Base-by-base conservation (phyloP, 2,113 vertebrate species). In the Seriola rivoliana region DNA sequence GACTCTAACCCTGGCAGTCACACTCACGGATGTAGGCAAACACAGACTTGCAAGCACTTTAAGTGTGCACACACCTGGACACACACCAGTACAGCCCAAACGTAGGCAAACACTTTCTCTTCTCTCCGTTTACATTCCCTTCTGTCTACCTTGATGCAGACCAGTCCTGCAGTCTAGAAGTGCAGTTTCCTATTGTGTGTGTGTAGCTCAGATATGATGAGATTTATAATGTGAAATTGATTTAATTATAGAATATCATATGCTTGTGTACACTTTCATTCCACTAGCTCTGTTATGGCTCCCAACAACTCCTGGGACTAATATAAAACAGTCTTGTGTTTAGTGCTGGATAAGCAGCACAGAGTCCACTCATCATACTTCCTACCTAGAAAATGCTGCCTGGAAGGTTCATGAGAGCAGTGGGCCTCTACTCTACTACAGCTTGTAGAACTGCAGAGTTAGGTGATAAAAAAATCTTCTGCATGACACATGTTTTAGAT, bases 111-210 rank as follows among this genome's bases (percentile, higher is more conserved):
- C 58, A 13, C 74, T 71, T 14, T 16, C 29, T 84, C 42, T 40
- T 46, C 52, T 46, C 62, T 77, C 32, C 44, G 88, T 91, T 91
- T 91, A 91, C 88, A 91, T 92, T 91, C 80, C 69, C 63, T 57
- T 57, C 52, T 71, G 80, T 60, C 59, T 38, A 55, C 68, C 48
- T 70, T 85, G 84, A 90, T 67, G 55, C 55, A 83, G 57, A 34
- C 55, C 86, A 86, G 81, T 65, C 55, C 74, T 80, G 69, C 25
- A 29, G 71, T 60, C 78, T 70, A 76, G 36, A 89, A 52, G 70
- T 81, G 23, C 50, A 67, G 55, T 14, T 84, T 86, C 80, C 62
- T 19, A 1, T 66, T 11, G 11, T 21, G 11, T 29, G 17, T 38
- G 46, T 63, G 19, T 50, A 25, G 44, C 48, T 78, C 11, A 44